Percentiles rank a stretch among this genome's conserved stretches.
phyloP scores from a whole-genome alignment of 1,140 invertebrate genomes.

The Daktulosphaira vitifoliae region DNA sequence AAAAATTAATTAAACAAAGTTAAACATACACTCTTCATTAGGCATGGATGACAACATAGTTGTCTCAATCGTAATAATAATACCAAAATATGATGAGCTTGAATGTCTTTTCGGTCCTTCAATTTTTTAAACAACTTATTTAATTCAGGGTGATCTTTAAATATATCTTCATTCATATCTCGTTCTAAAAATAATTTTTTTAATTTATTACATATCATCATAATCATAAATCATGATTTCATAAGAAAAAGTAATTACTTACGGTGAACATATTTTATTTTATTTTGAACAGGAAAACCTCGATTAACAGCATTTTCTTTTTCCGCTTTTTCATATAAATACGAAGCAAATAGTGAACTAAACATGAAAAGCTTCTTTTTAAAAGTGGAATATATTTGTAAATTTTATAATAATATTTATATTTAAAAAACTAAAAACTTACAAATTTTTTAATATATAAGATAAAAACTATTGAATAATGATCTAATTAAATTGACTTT shows the following conservation, averaged over 20 bases:
- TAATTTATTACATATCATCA: slow-evolving; percentile 34
- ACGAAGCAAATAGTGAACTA: slow-evolving; percentile 63
- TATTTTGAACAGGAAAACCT: slow-evolving; percentile 38
- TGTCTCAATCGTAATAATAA: slow-evolving; percentile 75
- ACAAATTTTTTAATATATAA: too few relatives aligned
- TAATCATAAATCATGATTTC: too few relatives aligned
- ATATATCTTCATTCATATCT: slow-evolving; percentile 40
- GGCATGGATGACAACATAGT: slow-evolving; percentile 76
- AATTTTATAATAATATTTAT: too few relatives aligned
- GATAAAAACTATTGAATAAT: too few relatives aligned
- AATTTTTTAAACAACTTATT: slow-evolving; percentile 53
- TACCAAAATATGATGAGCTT: slow-evolving; percentile 68
- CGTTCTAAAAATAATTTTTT: slow-evolving; percentile 6
- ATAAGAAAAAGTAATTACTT: too few relatives aligned
- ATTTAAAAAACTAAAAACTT: too few relatives aligned
- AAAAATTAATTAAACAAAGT: slow-evolving; percentile 42
- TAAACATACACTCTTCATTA: slow-evolving; percentile 55
- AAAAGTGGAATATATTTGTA: too few relatives aligned
- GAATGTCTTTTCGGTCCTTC: slow-evolving; percentile 52
- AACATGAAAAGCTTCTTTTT: too few relatives aligned
- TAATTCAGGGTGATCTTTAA: slow-evolving; percentile 41
- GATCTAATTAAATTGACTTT: too few relatives aligned
- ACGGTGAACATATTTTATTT: slow-evolving; percentile 4
- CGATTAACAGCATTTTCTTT: slow-evolving; percentile 47
- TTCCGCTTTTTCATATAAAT: slow-evolving; percentile 61